Evolutionary conservation across 2,888 invertebrate species (phyloP), one percentile per base, ranked within the genome.

Genomic region (Phyto melanocephala): DNA sequence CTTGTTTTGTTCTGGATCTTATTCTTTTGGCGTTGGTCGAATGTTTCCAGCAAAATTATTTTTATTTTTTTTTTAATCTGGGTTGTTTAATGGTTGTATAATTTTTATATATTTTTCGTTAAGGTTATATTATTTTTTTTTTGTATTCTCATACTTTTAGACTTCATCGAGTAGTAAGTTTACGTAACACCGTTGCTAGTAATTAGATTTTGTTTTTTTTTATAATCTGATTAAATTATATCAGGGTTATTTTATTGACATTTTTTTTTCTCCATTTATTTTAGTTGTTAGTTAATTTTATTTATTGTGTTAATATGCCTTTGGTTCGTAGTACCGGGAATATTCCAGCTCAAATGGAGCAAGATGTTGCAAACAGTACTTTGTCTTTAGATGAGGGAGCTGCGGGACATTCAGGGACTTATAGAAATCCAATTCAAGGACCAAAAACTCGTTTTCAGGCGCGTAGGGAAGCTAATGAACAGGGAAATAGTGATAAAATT

Each of bases 111-210:
- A 0, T 22, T 0, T 42, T 40, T n/a, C 40, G 40, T 20, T 40
- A n/a, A 22, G n/a, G 11, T 5, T 33, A 10, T n/a, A 37, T 40
- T 60, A n/a, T 22, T 13, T 13, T 22, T 60, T 60, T 37, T n/a
- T 56, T 20, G 1, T 47, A 10, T 13, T 7, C 58, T 13, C 40
- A n/a, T 62, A 24, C 24, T n/a, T 11, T 24, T n/a, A 42, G 0
- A 42, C 24, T 62, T 62, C 60, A 62, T 24, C n/a, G 60, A 62
- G 60, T 62, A 62, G 60, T 62, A 24, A 22, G n/a, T n/a, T n/a
- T n/a, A n/a, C n/a, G n/a, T 8, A 11, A 42, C 40, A 15, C 6
- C 15, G 5, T n/a, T n/a, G n/a, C n/a, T 45, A 6, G n/a, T n/a
- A n/a, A n/a, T n/a, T n/a, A n/a, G n/a, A n/a, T n/a, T n/a, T n/a